Percentiles rank a stretch among this genome's conserved stretches.
Conservation (phyloP, 2,113 vertebrate genomes). For the Lophura nycthemera region DNA sequence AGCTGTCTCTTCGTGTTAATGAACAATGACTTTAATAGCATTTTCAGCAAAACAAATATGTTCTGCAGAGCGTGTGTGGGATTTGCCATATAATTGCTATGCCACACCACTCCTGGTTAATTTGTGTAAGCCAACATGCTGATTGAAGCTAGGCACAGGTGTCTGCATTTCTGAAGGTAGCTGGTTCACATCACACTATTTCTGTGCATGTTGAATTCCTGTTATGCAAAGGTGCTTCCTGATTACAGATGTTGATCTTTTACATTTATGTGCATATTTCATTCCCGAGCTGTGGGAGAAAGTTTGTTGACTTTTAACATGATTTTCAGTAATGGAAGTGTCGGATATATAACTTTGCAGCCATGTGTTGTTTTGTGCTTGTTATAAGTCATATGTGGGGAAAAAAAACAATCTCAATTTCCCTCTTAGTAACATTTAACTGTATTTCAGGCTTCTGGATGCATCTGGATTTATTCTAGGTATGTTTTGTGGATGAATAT, state of each 20-base stretch:
- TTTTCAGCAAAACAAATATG: not conserved
- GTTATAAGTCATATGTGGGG: not conserved
- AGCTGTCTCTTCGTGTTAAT: not conserved
- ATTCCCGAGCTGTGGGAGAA: not conserved
- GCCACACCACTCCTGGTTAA: not conserved
- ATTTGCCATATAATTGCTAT: not conserved
- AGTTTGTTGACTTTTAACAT: not conserved
- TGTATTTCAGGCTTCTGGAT: not conserved
- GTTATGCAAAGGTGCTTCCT: not conserved
- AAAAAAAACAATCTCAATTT: not conserved
- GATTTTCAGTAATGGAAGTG: not conserved
- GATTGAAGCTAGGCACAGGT: fast-evolving
- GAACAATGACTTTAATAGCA: not conserved
- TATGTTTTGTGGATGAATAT: not conserved
- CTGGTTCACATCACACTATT: not conserved
- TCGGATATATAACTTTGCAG: not conserved
- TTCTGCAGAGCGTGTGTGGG: not conserved
- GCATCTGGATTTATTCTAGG: not conserved
- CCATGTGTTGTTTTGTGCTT: not conserved
- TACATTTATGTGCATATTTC: fast-evolving
- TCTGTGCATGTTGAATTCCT: not conserved
- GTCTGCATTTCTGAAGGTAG: not conserved
- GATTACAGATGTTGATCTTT: not conserved
- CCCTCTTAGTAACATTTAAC: not conserved
- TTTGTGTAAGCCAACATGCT: fast-evolving